Base-by-base conservation (phyloP, 1,140 invertebrate species). In the Brachionus plicatilis region DNA sequence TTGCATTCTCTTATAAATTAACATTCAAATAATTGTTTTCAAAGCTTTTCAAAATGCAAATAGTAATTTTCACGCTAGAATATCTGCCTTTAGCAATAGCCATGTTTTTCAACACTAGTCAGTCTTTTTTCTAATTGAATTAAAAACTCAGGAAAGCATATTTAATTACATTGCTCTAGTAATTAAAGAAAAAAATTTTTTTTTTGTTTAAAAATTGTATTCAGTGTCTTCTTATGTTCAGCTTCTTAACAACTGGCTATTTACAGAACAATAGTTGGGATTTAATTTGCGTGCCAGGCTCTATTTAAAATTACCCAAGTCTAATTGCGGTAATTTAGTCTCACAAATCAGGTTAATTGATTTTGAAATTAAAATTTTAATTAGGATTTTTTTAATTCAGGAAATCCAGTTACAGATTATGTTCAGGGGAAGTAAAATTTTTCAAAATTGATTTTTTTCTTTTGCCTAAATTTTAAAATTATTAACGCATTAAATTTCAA, bases 221-320 rank as follows among this genome's bases (percentile, higher is more conserved):
- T 60, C 53, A 60, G 20, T 60, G 53, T 60, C 12, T 17, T 53
- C 14, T 14, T 53, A 53, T 53, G 47, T 53, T 14, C 9, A 70
- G 66, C 33, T 70, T 70, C 66, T 70, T 70, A 70, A 70, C 66
- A 70, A 70, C 66, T 41, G 66, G 37, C n/a, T 72, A 72, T 72
- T 41, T 72, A 43, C 37, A 43, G 68, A n/a, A 41, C 14, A 43
- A 41, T 72, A 17, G 29, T 72, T 20, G 12, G 17, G 29, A 17
- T 41, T 33, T 33, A 68, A 72, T 72, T 72, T 72, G 68, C 68
- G 33, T 72, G 68, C 17, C 17, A 33, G 17, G 47, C 17, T 53
- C 47, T 60, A 60, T 60, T 60, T 27, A 60, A 60, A 60, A 60
- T 60, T 60, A 60, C 9, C 53, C 53, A 60, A 60, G 53, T 60